Conservation (phyloP, 2,113 vertebrate genomes). For the Spheniscus mendiculus region DNA sequence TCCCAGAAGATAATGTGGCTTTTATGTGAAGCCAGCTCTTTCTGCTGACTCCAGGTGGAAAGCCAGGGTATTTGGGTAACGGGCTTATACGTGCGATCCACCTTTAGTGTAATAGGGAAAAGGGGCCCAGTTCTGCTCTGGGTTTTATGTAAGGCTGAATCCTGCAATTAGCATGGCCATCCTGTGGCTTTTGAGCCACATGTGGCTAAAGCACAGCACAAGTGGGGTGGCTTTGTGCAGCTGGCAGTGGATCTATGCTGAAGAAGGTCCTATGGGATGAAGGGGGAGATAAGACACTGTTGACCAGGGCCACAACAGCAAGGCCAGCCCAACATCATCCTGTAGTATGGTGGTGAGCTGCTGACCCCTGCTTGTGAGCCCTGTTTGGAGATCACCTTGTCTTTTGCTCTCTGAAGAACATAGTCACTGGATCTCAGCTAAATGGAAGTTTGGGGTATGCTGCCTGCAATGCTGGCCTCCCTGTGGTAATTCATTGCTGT, state of each 20-base stretch:
- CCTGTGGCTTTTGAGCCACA: not conserved
- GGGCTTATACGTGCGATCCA: not conserved
- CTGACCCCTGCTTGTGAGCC: not conserved
- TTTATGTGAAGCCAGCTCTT: conserved; percentile 22
- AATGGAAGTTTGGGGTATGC: not conserved
- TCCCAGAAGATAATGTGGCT: conserved; percentile 41
- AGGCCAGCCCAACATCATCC: not conserved
- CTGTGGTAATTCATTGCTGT: not conserved
- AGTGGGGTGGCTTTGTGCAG: not conserved
- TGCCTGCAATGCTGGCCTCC: not conserved
- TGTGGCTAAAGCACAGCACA: not conserved
- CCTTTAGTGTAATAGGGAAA: not conserved
- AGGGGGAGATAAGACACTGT: not conserved
- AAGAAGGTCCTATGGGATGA: not conserved
- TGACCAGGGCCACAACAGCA: not conserved
- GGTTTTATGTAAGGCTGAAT: not conserved
- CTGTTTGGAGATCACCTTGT: not conserved
- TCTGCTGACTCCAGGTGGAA: conserved; percentile 43
- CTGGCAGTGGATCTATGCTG: not conserved
- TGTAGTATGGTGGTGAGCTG: not conserved
- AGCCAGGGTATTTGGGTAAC: conserved; percentile 1
- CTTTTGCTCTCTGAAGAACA: not conserved
- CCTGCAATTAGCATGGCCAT: not conserved
- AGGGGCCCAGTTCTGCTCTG: not conserved
- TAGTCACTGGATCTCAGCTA: not conserved